Evolutionary conservation across 2,797 vertebrate genomes (phyloP).

Genomic region (Pangasius djambal): DNA sequence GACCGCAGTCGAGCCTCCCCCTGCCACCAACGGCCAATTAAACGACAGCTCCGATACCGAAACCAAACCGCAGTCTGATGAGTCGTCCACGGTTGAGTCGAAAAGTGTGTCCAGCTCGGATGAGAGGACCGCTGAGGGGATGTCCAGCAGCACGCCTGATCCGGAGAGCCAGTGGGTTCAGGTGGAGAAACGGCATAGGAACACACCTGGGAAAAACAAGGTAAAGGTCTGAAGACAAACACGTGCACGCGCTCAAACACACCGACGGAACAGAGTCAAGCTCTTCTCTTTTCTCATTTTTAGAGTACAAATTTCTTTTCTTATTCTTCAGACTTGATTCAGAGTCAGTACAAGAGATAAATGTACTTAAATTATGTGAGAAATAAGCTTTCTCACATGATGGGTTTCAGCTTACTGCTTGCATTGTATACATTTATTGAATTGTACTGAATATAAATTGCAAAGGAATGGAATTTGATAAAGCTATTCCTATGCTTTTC

Average conservation of each 20-base stretch:
- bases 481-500: not conserved
- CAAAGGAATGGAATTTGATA: not conserved
- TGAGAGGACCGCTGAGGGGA: not conserved
- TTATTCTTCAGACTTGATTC: not conserved
- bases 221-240: slow-evolving; percentile 63
- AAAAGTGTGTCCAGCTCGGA: slow-evolving; percentile 24
- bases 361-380: not conserved
- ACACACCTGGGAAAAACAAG: slow-evolving; percentile 78
- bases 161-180: slow-evolving; percentile 88
- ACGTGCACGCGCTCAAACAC: not conserved
- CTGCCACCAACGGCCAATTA: slow-evolving; percentile 59
- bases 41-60: slow-evolving; percentile 40
- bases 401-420: not conserved
- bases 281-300: not conserved
- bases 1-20: slow-evolving; percentile 66
- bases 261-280: not conserved
- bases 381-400: not conserved
- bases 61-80: slow-evolving; percentile 31
- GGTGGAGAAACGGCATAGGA: slow-evolving; percentile 84
- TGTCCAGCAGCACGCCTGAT: slow-evolving; percentile 72
- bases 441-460: not conserved
- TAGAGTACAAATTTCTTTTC: not conserved
- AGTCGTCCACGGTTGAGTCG: slow-evolving; percentile 21
- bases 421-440: not conserved
- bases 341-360: not conserved